Evolutionary conservation across 2,797 vertebrate genomes (phyloP).

Genomic region (Falco rusticolus): DNA sequence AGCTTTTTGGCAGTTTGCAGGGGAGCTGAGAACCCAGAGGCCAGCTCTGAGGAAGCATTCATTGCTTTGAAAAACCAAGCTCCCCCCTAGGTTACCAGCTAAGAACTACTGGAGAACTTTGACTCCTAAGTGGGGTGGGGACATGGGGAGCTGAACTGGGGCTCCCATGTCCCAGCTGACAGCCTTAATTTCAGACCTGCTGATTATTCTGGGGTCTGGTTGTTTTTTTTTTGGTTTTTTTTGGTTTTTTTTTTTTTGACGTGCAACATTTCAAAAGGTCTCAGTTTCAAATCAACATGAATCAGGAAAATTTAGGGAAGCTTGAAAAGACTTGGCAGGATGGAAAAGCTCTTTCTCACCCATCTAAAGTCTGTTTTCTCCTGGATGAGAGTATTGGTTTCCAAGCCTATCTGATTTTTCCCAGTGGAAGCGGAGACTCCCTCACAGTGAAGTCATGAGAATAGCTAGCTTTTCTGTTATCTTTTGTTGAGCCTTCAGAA

Average conservation of each 20-base stretch:
- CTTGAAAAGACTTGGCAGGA: slow-evolving; percentile 13
- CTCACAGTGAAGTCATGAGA: neutral
- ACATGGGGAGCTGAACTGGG: neutral
- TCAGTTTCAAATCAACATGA: slow-evolving; percentile 23
- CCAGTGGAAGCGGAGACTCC: slow-evolving; percentile 24
- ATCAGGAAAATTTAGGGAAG: slow-evolving; percentile 12
- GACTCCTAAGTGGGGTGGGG: neutral
- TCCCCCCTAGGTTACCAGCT: neutral
- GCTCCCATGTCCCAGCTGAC: neutral
- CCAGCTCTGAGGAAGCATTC: neutral
- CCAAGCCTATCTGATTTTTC: slow-evolving; percentile 46
- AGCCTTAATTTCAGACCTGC: slow-evolving; percentile 28
- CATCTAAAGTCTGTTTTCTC: slow-evolving; percentile 15
- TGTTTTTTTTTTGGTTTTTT: neutral
- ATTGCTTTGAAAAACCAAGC: neutral
- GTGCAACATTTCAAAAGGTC: neutral
- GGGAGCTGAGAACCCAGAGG: neutral
- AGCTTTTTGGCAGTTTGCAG: neutral
- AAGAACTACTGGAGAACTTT: neutral
- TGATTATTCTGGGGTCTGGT: slow-evolving; percentile 14
- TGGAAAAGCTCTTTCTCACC: slow-evolving; percentile 26
- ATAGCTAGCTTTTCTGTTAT: slow-evolving; percentile 31
- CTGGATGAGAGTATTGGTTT: slow-evolving; percentile 7
- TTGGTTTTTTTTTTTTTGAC: slow-evolving; percentile 33
- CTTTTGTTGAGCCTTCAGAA: slow-evolving; percentile 16